phyloP scores from a whole-genome alignment of 2,113 vertebrate species.

The Toxotes chatareus region DNA sequence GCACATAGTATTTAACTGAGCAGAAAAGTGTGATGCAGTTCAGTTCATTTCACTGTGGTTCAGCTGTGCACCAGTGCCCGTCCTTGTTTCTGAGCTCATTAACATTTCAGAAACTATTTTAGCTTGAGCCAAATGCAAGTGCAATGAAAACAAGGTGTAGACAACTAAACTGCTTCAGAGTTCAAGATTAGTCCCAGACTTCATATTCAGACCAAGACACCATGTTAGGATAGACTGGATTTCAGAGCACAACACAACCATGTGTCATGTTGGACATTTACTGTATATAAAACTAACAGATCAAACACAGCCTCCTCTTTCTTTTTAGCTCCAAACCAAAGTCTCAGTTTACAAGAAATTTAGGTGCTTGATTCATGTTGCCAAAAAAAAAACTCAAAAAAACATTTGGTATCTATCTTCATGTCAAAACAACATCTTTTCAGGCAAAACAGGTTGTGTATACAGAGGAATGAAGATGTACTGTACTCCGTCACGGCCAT shows the following conservation, averaged over 20 bases:
- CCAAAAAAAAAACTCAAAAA: not conserved
- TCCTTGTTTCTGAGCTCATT: not conserved
- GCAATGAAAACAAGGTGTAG: slow-evolving; percentile 25
- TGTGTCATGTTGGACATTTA: not conserved
- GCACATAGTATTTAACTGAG: slow-evolving; percentile 19
- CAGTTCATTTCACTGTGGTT: slow-evolving; percentile 1
- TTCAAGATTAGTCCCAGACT: not conserved
- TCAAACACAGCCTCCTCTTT: slow-evolving; percentile 2
- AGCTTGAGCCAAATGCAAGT: not conserved
- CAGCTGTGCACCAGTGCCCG: not conserved
- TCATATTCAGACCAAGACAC: not conserved
- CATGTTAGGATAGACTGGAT: not conserved
- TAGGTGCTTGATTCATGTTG: not conserved
- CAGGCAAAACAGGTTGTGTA: not conserved
- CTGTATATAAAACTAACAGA: slow-evolving; percentile 4
- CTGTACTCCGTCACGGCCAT: not conserved
- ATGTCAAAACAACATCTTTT: slow-evolving; percentile 26
- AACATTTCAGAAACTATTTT: not conserved
- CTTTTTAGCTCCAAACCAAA: not conserved
- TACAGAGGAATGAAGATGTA: slow-evolving; percentile 2
- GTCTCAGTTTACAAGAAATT: not conserved
- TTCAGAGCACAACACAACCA: not conserved
- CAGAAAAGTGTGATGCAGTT: slow-evolving; percentile 6
- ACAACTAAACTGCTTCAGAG: not conserved
- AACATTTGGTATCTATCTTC: not conserved